Evolutionary conservation across 2,888 invertebrate species (phyloP).

Genomic region (Drosophila paracracens): DNA sequence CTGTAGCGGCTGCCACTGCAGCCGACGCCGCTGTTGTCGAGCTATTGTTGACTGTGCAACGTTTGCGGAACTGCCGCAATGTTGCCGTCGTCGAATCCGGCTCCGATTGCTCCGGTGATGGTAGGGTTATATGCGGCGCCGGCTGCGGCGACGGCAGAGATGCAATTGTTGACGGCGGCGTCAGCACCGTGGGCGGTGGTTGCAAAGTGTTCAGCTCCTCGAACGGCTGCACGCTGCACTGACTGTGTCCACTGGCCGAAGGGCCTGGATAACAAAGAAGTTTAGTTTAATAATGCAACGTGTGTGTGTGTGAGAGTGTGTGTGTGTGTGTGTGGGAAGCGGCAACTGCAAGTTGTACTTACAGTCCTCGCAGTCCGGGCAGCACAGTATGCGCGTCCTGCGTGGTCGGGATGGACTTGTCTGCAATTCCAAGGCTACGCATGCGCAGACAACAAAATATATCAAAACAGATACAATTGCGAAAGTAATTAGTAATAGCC

Average conservation of each 20-base stretch:
- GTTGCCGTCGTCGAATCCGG: conserved; percentile 82
- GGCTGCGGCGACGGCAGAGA: conserved; percentile 67
- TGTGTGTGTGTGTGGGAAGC: not conserved
- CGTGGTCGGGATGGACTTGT: conserved; percentile 41
- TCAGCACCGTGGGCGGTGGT: conserved; percentile 57
- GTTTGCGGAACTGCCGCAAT: conserved; percentile 79
- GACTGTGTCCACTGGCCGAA: conserved; percentile 40
- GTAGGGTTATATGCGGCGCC: conserved; percentile 68
- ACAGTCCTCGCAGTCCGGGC: conserved; percentile 82
- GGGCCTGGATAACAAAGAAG: conserved; percentile 39
- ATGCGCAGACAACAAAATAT: conserved; percentile 18
- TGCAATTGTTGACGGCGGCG: conserved; percentile 69
- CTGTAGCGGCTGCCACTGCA: not conserved
- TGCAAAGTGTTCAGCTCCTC: conserved; percentile 56
- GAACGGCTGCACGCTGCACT: conserved; percentile 23
- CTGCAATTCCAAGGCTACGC: conserved; percentile 59
- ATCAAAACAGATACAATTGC: not conserved
- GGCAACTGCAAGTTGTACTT: conserved; percentile 45
- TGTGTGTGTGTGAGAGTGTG: too few species aligned
- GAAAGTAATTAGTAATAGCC: conserved; percentile 8
- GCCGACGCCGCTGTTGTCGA: conserved; percentile 2
- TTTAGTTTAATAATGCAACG: not conserved
- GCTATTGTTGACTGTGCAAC: conserved; percentile 36
- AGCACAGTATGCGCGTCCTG: conserved; percentile 76
- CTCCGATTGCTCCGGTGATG: conserved; percentile 82